A percentile compares a stretch with the other conserved stretches of the same genome.
Evolutionary conservation across 2,797 vertebrate genomes (phyloP).

Genomic region (Pseudotriccus pelzelni): DNA sequence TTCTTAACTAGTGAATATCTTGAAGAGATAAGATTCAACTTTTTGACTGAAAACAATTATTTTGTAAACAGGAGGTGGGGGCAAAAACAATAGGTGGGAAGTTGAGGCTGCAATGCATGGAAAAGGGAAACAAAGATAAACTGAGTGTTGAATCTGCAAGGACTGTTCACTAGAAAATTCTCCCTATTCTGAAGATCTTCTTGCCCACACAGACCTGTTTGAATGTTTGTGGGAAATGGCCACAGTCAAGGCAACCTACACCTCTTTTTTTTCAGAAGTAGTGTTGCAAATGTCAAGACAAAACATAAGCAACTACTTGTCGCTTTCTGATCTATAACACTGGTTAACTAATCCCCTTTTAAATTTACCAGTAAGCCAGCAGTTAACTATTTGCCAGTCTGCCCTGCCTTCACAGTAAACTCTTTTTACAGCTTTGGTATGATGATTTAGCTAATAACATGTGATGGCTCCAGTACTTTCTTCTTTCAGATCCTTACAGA

Average conservation of each 20-base stretch:
- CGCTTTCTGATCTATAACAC: neutral
- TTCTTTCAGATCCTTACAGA: neutral
- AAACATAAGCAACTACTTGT: neutral
- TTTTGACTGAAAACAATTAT: neutral
- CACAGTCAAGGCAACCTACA: neutral
- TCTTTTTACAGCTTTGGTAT: neutral
- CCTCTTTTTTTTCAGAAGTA: neutral
- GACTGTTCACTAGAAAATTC: neutral
- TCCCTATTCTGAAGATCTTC: neutral
- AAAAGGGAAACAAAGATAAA: neutral
- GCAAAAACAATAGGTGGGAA: neutral
- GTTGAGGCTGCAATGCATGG: neutral
- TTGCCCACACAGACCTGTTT: neutral
- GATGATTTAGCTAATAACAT: neutral
- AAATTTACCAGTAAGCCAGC: neutral
- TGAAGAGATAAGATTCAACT: neutral
- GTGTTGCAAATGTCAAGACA: neutral
- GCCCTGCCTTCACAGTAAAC: neutral
- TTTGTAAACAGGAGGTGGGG: neutral
- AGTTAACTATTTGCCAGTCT: neutral
- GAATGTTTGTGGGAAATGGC: neutral
- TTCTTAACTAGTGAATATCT: neutral
- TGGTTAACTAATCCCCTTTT: neutral
- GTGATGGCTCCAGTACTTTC: neutral
- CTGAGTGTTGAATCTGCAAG: neutral